Conservation (phyloP, 2,888 invertebrate genomes). For the Diadromus collaris region DNA sequence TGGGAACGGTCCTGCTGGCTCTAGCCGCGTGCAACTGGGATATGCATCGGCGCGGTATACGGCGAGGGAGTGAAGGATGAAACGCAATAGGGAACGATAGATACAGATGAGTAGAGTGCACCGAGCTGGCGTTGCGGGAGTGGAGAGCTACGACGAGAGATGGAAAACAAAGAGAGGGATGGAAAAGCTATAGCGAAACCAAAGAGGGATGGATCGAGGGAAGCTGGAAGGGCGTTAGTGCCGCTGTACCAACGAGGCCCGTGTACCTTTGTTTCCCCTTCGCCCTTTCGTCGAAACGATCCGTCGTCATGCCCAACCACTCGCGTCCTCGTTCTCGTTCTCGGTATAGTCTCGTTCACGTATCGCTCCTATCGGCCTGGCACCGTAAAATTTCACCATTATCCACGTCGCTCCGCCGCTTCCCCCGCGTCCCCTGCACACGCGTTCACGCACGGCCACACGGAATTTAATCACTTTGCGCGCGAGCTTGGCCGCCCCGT, state of each 20-base stretch:
- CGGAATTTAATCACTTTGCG: constrained; percentile 74
- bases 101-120: constrained; percentile 49
- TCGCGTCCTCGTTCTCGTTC: constrained; percentile 45
- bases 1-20: constrained; percentile 15
- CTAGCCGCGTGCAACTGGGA: constrained; percentile 17
- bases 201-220: constrained; percentile 20
- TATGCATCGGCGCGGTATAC: constrained; percentile 10
- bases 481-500: constrained; percentile 15
- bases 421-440: constrained; percentile 16
- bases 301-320: constrained; percentile 55
- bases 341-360: constrained; percentile 18
- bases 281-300: constrained; percentile 50
- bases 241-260: constrained; percentile 37
- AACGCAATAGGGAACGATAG: constrained; percentile 49
- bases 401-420: constrained; percentile 49
- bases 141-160: constrained; percentile 23
- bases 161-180: constrained; percentile 38
- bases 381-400: constrained; percentile 51
- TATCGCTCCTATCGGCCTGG: constrained; percentile 4
- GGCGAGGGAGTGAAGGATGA: constrained; percentile 27
- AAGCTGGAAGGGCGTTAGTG: constrained; percentile 33
- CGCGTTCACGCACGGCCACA: constrained; percentile 51
- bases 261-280: constrained; percentile 41
- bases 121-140: constrained; percentile 38
- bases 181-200: constrained; percentile 33